Evolutionary conservation across 1,140 invertebrate species (phyloP), one percentile per base, ranked within the genome.

Genomic region (Drosophila burlai): DNA sequence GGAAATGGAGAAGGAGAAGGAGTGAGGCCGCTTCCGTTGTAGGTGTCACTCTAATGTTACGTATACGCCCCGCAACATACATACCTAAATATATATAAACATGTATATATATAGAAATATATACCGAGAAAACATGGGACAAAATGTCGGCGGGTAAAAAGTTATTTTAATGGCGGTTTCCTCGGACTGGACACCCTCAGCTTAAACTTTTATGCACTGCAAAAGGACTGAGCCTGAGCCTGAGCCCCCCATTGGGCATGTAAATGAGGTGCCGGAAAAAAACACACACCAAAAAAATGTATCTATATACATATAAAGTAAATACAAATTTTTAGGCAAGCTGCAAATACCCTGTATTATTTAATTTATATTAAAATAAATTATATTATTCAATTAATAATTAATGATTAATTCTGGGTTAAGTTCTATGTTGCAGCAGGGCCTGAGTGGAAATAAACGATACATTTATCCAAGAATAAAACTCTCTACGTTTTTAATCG

Each of bases 101-200:
- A 26, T 18, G 8, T 31, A 9, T 31, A 65, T n/a, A 21, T n/a
- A 29, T 10, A 47, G 9, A 29, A 16, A 21, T 13, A 49, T 16
- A 18, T 49, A 40, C 10, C 18, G 10, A 43, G 16, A 43, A 59
- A 64, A 21, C 62, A 59, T 42, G 62, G 52, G 10, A 24, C 49
- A 79, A 72, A 72, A 80, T 59, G 60, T 62, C 1, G 34, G 21
- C 29, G 61, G 65, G 49, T 64, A 45, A 76, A 79, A 85, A 85
- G 66, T 85, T 81, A 81, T 85, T 84, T 81, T 57, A 81, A 85
- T 81, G 83, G 71, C 75, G 83, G 71, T 60, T 79, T 83, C 50
- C 66, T 43, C 67, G 21, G 38, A 69, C 61, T 40, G 61, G 46
- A 40, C 61, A 21, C 21, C 26, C 29, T 34, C 16, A 46, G 55